These are phyloP conservation scores for Chaenocephalus aceratus DNA, from an alignment of 2,113 vertebrate genomes.

Conservation along the genomic window DNA sequence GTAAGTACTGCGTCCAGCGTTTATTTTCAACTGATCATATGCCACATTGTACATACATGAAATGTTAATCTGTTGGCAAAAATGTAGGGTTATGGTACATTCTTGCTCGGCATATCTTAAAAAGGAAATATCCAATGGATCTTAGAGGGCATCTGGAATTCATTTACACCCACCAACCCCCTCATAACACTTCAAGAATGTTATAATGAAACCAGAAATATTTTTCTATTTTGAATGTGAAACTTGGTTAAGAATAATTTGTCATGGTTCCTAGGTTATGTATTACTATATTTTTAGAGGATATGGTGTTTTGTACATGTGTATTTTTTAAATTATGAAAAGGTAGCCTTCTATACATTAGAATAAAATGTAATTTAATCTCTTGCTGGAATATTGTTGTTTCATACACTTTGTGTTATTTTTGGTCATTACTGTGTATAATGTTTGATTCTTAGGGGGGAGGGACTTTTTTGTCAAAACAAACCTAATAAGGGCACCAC, in stretches of 20 bases:
- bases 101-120: constrained; percentile 44
- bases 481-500: constrained; percentile 42
- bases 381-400: constrained; percentile 54
- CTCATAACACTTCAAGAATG: constrained; percentile 57
- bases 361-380: constrained; percentile 83
- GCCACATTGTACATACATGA: constrained; percentile 54
- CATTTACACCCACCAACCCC: constrained; percentile 47
- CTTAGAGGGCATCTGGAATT: constrained; percentile 65
- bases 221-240: constrained; percentile 79
- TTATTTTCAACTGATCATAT: constrained; percentile 40
- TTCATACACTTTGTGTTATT: constrained; percentile 40
- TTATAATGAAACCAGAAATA: constrained; percentile 75
- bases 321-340: constrained; percentile 87
- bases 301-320: constrained; percentile 83
- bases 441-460: constrained; percentile 1
- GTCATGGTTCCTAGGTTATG: constrained; percentile 60
- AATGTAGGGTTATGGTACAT: constrained; percentile 50
- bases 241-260: constrained; percentile 61
- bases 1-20: constrained; percentile 51
- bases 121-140: constrained; percentile 56
- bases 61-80: constrained; percentile 46
- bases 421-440: constrained; percentile 21
- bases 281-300: constrained; percentile 79
- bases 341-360: constrained; percentile 73
- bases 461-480: constrained; percentile 19